Evolutionary conservation across 2,797 vertebrate species (phyloP), one percentile per base, ranked within the genome.

Genomic region (Leuciscus waleckii): DNA sequence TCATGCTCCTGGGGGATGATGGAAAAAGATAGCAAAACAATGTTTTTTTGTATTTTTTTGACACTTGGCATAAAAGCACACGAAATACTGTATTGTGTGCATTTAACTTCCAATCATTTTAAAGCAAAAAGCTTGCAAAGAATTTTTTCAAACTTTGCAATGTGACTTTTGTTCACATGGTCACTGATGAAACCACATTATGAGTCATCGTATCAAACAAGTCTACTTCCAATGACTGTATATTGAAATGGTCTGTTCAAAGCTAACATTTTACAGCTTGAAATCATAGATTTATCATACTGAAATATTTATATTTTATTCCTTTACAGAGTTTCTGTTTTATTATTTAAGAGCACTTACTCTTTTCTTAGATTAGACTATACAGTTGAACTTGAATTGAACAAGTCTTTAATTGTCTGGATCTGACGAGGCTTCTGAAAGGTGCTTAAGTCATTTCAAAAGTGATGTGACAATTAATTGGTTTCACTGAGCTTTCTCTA

Each of bases 401-500:
- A 69, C 26, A 49, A 81, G 78, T 37, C 71, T 41, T 84, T 79
- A 56, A 69, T 73, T 39, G 61, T 58, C 49, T 76, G n/a, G 16
- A 56, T 63, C 19, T 54, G 79, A 68, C 81, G 35, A 78, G n/a
- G 16, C 23, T 26, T 75, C 26, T 68, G 39, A 76, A 58, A 74
- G 54, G 46, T 14, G 35, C 39, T 84, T 61, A 54, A 79, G 49
- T 51, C 68, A 58, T 86, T 83, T 86, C 67, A 70, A 56, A 76
- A 71, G 71, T 37, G 35, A 82, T 29, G 75, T 77, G 51, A 81
- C 58, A 88, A 79, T 83, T 78, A 77, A 51, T 65, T 63, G 79
- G 46, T 77, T 74, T 79, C 79, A 79, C 56, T 61, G 43, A 77
- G 39, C 73, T 67, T 67, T 69, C 80, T 41, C 56, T 35, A 21